Conservation (phyloP, 2,888 invertebrate genomes). For the Drosophila nr. perissopoda region DNA sequence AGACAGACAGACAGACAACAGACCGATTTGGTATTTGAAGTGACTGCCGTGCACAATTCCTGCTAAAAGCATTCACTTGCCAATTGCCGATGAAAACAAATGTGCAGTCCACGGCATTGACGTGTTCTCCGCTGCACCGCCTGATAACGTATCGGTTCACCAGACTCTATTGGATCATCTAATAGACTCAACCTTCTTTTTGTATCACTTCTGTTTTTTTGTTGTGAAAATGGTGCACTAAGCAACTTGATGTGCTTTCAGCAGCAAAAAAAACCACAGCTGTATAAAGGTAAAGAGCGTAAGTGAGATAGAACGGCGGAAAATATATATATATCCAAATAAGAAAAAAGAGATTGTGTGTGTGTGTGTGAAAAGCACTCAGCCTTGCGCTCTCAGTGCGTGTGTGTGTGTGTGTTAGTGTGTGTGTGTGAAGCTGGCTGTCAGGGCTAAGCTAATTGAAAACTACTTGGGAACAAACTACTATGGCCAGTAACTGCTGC, state of each 20-base stretch:
- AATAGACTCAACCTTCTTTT: background rate
- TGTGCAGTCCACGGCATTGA: conserved; percentile 45
- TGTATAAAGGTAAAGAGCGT: conserved; percentile 22
- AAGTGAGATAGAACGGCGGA: conserved; percentile 1
- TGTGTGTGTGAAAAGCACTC: conserved; percentile 51
- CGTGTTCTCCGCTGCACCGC: background rate
- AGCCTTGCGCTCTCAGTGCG: conserved; percentile 27
- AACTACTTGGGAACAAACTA: conserved; percentile 60
- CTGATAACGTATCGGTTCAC: conserved; percentile 21
- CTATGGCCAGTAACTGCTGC: conserved; percentile 29
- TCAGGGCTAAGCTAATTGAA: conserved; percentile 70
- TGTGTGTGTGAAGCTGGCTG: conserved; percentile 32
- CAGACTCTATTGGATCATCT: conserved; percentile 15
- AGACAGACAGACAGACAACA: background rate
- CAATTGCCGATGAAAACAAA: conserved; percentile 71
- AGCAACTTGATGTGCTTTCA: conserved; percentile 45
- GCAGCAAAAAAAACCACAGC: conserved; percentile 28
- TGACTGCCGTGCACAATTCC: conserved; percentile 70
- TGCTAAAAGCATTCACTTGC: conserved; percentile 75
- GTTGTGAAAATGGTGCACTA: conserved; percentile 26
- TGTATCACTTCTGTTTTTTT: conserved; percentile 4
- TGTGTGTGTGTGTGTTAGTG: background rate
- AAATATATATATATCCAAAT: background rate
- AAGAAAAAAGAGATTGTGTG: background rate
- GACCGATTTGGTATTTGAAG: conserved; percentile 43